Conservation (phyloP, 2,888 invertebrate species). For the Lycophotia porphyrea region DNA sequence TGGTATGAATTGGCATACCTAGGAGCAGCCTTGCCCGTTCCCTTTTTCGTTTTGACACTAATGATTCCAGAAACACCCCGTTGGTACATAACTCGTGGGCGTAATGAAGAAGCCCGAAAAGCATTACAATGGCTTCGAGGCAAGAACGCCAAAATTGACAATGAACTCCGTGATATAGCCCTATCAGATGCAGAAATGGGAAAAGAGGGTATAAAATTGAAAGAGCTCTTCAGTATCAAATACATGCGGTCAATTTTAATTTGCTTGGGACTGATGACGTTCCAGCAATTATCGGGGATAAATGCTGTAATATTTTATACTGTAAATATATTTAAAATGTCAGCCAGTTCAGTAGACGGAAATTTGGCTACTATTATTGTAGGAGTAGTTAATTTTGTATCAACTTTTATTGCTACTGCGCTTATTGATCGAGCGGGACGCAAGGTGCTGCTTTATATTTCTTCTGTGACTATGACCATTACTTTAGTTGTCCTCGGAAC, state of each 20-base stretch:
- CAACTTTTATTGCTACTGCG: constrained; percentile 96
- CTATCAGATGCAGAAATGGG: constrained; percentile 92
- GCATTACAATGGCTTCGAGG: constrained; percentile 96
- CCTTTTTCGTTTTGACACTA: constrained; percentile 95
- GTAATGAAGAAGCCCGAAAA: constrained; percentile 93
- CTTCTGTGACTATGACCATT: constrained; percentile 94
- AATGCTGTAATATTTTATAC: constrained; percentile 99
- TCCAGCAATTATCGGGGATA: constrained; percentile 98
- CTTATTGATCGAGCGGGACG: constrained; percentile 97
- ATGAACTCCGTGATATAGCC: constrained; percentile 94
- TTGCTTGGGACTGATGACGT: constrained; percentile 97
- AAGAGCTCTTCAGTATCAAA: constrained; percentile 92
- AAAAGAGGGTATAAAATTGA: constrained; percentile 90
- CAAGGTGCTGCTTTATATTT: constrained; percentile 96
- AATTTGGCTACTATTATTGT: constrained; percentile 96
- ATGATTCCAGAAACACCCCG: constrained; percentile 98
- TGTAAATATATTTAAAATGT: constrained; percentile 95
- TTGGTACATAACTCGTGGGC: constrained; percentile 95
- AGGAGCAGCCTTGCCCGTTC: constrained; percentile 93
- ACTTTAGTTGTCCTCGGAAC: constrained; percentile 93
- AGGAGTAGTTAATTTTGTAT: constrained; percentile 96
- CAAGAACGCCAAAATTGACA: constrained; percentile 93
- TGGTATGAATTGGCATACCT: constrained; percentile 96
- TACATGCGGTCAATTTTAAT: constrained; percentile 95
- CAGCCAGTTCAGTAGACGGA: constrained; percentile 95